A percentile compares a stretch with the other conserved stretches of the same genome.
These are phyloP conservation scores for Origma solitaria DNA, from an alignment of 2,113 vertebrate genomes.

Conservation along the genomic window DNA sequence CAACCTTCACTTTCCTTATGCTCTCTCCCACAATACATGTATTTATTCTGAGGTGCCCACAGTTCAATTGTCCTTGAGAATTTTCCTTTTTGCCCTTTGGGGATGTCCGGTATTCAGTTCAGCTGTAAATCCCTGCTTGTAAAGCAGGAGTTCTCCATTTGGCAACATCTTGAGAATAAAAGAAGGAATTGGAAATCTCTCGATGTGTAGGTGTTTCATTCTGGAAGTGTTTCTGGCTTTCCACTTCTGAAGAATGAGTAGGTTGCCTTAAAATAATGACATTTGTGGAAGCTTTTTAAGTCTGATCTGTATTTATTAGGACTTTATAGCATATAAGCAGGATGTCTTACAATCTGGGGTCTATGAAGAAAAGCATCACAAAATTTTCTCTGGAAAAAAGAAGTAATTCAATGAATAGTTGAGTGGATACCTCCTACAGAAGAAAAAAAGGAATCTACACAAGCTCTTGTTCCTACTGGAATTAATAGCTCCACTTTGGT, in stretches of 20 bases:
- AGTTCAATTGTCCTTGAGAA: not conserved
- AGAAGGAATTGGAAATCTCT: not conserved
- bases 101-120: not conserved
- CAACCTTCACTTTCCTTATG: not conserved
- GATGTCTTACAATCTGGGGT: not conserved
- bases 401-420: not conserved
- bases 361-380: not conserved
- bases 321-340: not conserved
- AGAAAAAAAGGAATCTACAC: not conserved
- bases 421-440: not conserved
- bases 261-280: constrained; percentile 9
- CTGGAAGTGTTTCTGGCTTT: constrained; percentile 15
- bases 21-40: not conserved
- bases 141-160: not conserved
- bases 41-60: not conserved
- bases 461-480: not conserved
- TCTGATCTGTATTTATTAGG: not conserved
- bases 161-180: not conserved
- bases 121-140: not conserved
- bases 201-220: not conserved
- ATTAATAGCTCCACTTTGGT: not conserved
- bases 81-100: not conserved
- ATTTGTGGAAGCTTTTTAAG: not conserved
- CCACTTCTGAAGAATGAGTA: constrained; percentile 3
- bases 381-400: not conserved